Evolutionary conservation across 2,113 vertebrate species (phyloP), one percentile per base, ranked within the genome.

Genomic region (Penelope pileata): DNA sequence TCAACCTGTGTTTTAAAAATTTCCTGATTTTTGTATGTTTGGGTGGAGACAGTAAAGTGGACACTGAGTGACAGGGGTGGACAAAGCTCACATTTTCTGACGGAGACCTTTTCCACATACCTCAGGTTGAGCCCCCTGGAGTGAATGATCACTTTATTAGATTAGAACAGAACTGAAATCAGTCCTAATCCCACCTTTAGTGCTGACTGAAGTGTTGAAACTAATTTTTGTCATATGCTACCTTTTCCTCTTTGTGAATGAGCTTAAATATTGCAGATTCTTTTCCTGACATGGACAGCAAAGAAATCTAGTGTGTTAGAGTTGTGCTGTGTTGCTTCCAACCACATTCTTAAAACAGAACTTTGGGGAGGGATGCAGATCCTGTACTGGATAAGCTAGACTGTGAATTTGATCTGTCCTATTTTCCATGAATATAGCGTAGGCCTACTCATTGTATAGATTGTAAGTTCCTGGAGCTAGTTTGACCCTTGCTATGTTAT

Each of bases 101-200:
- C 7, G 13, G 2, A 47, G 7, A 22, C 9, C 3, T 70, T 74
- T 23, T 27, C 62, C 14, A 26, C 0, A 0, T 22, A 13, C 26
- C 18, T 72, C 53, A 34, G 16, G 11, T 17, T 32, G 42, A 56
- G 16, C 23, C 21, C 16, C 42, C 15, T 19, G 0, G 64, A 50
- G 15, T 4, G 15, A 42, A 26, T 36, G 7, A n/a, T 32, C 1
- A 0, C 19, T n/a, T 8, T 30, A 0, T 9, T 30, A n/a, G 19
- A 32, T 67, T 34, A 72, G 45, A 59, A 66, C 32, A 76, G 32
- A 63, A 58, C 2, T 34, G 24, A 74, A 56, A 69, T 56, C 0
- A 2, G 2, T 69, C 32, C 27, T 67, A 32, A 8, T 60, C 34
- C 30, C 29, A 26, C 6, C 6, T 30, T 72, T 54, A 50, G 22